Evolutionary conservation across 2,888 invertebrate species (phyloP).

Genomic region (Byasa hedistus): DNA sequence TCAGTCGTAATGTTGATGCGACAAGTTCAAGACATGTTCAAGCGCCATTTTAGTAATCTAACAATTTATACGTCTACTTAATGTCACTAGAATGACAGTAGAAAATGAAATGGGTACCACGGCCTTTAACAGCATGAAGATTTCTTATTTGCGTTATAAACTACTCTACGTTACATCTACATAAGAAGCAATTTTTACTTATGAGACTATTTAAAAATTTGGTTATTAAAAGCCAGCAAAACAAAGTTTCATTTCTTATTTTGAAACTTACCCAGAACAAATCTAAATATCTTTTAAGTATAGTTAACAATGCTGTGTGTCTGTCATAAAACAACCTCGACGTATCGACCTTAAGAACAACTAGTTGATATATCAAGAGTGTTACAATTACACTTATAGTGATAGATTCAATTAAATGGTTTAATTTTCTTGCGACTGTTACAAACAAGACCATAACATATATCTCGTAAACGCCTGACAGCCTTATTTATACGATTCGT

Average conservation of each 20-base stretch:
- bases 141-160: neutral
- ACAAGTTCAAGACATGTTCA: slow-evolving; percentile 49
- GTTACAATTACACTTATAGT: slow-evolving; percentile 6
- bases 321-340: slow-evolving; percentile 23
- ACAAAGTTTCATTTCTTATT: too few relatives aligned
- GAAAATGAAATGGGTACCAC: slow-evolving; percentile 32
- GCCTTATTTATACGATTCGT: slow-evolving; percentile 9
- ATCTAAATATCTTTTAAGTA: neutral
- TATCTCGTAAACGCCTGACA: slow-evolving; percentile 1
- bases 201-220: too few relatives aligned
- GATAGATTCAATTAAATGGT: neutral
- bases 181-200: neutral
- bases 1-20: slow-evolving; percentile 56
- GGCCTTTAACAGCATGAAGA: neutral
- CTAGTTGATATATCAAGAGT: slow-evolving; percentile 12
- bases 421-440: neutral
- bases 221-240: too few relatives aligned
- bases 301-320: neutral
- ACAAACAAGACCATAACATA: slow-evolving; percentile 1
- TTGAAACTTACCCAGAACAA: too few relatives aligned
- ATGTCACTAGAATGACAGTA: slow-evolving; percentile 49
- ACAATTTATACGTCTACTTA: slow-evolving; percentile 57
- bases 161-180: neutral
- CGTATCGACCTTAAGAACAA: slow-evolving; percentile 18
- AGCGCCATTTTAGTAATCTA: slow-evolving; percentile 48